phyloP scores from a whole-genome alignment of 2,888 invertebrate species.

The Scaeva pyrastri region DNA sequence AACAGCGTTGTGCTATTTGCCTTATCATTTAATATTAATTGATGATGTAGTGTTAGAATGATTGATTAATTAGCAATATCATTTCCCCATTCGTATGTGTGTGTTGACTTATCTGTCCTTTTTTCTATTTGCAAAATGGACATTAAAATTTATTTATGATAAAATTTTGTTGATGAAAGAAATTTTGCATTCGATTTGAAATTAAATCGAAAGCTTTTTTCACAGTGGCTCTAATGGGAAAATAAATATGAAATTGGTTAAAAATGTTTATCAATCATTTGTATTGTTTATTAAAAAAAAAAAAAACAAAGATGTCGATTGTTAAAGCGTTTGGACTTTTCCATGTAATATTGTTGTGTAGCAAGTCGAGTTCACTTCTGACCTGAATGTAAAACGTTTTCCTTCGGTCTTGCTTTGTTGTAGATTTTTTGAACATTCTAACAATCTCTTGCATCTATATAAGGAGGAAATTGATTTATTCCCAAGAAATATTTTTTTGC shows the following conservation, averaged over 20 bases:
- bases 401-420: background rate
- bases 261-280: no score
- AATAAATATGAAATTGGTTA: background rate
- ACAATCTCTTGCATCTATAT: constrained; percentile 26
- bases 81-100: background rate
- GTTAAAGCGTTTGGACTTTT: background rate
- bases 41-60: constrained; percentile 38
- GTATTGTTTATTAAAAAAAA: no score
- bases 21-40: constrained; percentile 61
- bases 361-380: constrained; percentile 11
- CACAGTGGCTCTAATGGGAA: background rate
- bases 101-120: background rate
- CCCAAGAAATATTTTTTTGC: constrained; percentile 13
- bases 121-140: constrained; percentile 6
- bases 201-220: background rate
- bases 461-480: constrained; percentile 50
- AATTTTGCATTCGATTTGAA: background rate
- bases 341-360: background rate
- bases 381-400: constrained; percentile 18
- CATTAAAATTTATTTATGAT: background rate
- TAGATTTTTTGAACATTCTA: background rate
- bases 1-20: constrained; percentile 27
- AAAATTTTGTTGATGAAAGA: no score
- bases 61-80: constrained; percentile 44
- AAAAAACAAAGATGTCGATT: background rate